Base-by-base conservation (phyloP, 2,797 vertebrate genomes). In the Sebastes kiyomatsui region DNA sequence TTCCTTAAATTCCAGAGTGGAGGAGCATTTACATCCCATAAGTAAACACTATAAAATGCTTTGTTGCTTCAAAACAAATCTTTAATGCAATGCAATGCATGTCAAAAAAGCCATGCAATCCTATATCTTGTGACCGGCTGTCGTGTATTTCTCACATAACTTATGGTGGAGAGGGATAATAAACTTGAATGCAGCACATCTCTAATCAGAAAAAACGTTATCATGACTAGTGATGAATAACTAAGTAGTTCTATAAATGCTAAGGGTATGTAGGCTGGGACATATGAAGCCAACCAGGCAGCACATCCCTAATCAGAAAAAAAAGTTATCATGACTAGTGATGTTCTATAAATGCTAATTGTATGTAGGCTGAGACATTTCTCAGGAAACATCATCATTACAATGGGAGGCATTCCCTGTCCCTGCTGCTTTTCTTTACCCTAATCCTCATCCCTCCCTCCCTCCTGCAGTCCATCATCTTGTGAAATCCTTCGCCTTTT, bases 381-480 rank as follows among this genome's bases (percentile, higher is more conserved):
- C 81, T 82, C 49, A 77, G 81, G 70, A 87, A 90, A 93, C 90
- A 90, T 88, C 87, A 88, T 92, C 92, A 88, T 92, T 85, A 94
- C 92, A 94, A 92, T 93, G 79, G 85, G 80, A 82, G 77, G 75
- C 80, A 83, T 92, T 90, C 88, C 90, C 85, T 81, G 80, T 87
- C 84, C 87, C 91, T 81, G 87, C 88, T 90, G 86, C 84, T 87
- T 93, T 92, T 88, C 89, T 92, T 86, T 77, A 7, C 83, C 78
- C 83, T 92, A 92, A 93, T 87, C 87, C 89, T 75, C 83, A 77
- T 85, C 72, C 86, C 84, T 79, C 88, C 85, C 92, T 80, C 84
- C 83, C 14, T 87, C 88, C 87, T 85, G 80, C 87, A 90, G 83
- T 94, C 92, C 92, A 92, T 95, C 89, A 92, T 93, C 90, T 93